These are phyloP conservation scores for Benthosema pterotum DNA, from an alignment of 2,797 vertebrate species.

Conservation along the genomic window DNA sequence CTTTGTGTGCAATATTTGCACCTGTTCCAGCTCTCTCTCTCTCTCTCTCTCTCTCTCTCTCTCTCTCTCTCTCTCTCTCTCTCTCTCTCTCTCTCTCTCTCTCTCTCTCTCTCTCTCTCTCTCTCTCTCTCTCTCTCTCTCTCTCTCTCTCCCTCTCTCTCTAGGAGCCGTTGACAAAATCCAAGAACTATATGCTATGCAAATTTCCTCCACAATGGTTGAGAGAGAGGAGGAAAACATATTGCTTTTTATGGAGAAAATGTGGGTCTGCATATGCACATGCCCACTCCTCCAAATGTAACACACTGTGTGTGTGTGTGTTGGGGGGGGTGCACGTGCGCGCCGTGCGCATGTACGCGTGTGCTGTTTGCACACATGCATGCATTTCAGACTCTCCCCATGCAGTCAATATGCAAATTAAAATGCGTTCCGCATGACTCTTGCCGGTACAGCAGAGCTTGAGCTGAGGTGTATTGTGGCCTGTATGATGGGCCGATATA, in stretches of 20 bases:
- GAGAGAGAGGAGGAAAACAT: conserved; percentile 59
- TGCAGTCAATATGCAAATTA: conserved; percentile 47
- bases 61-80: conserved; percentile 25
- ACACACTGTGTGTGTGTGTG: neutral
- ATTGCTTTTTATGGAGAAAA: conserved; percentile 55
- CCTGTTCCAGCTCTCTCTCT: conserved; percentile 71
- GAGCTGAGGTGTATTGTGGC: conserved; percentile 44
- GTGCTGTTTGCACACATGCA: conserved; percentile 13
- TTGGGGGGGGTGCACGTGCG: neutral
- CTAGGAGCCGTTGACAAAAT: conserved; percentile 48
- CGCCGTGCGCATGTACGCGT: neutral
- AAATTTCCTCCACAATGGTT: conserved; percentile 62
- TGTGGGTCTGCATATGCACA: conserved; percentile 4
- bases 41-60: conserved; percentile 22
- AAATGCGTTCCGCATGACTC: conserved; percentile 43
- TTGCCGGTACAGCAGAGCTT: conserved; percentile 38
- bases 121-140: conserved; percentile 9
- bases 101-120: conserved; percentile 40
- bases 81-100: conserved; percentile 25
- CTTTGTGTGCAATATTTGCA: conserved; percentile 78
- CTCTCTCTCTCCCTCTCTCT: conserved; percentile 23
- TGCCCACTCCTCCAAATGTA: too few species aligned
- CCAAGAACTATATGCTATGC: conserved; percentile 53
- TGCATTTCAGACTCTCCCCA: neutral
- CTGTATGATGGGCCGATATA: conserved; percentile 38